Percentiles rank a stretch among this genome's conserved stretches.
Conservation (phyloP, 2,797 vertebrate genomes). For the Tiaroga cobitis region DNA sequence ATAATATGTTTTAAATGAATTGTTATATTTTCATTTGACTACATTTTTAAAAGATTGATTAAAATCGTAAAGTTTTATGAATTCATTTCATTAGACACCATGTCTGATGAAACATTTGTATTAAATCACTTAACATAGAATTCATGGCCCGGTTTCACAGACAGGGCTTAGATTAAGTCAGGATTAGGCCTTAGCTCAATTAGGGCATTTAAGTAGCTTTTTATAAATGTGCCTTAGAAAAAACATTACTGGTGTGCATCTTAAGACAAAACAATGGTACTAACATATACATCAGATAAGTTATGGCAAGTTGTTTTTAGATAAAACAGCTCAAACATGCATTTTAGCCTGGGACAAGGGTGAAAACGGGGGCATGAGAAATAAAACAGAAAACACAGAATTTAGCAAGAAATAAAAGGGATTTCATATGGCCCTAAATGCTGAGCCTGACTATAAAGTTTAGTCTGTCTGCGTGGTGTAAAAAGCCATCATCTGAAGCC, state of each 20-base stretch:
- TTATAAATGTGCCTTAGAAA: too few relatives aligned
- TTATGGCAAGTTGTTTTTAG: too few relatives aligned
- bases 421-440: neutral
- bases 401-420: neutral
- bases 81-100: neutral
- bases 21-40: neutral
- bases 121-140: neutral
- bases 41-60: neutral
- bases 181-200: too few relatives aligned
- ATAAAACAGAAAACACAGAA: neutral
- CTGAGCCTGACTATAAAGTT: neutral
- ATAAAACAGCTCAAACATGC: too few relatives aligned
- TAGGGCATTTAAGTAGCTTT: too few relatives aligned
- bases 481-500: neutral
- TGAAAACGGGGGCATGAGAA: neutral
- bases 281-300: too few relatives aligned
- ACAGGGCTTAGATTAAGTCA: too few relatives aligned
- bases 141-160: neutral
- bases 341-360: too few relatives aligned
- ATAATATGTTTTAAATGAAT: neutral
- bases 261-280: too few relatives aligned
- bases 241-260: too few relatives aligned
- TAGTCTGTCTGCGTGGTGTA: neutral
- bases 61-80: neutral
- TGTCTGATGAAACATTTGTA: neutral